Evolutionary conservation across 2,113 vertebrate genomes (phyloP), one percentile per base, ranked within the genome.

Genomic region (Phocoena sinus): DNA sequence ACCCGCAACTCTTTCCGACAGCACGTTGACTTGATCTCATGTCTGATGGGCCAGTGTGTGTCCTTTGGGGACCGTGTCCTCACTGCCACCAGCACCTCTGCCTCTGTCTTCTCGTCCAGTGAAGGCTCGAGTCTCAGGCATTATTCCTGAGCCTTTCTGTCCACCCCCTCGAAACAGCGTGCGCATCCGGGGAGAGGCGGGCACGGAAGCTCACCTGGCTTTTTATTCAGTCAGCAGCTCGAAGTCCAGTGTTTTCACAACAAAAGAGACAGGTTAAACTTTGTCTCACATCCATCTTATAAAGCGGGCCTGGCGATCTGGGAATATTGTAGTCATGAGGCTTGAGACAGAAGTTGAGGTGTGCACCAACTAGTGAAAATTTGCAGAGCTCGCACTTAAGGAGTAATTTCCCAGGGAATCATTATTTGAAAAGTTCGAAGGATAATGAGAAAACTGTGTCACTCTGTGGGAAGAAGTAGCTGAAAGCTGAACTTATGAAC

Each of bases 61-160:
- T 9, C 36, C 56, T 33, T 56, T 36, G n/a, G 44, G 70, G 84
- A 10, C 38, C 1, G 31, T 4, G n/a, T 11, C 26, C 83, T 47
- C 26, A 1, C 0, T 47, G 14, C 25, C 53, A 2, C 12, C 4
- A 1, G 11, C 28, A 10, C 1, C 1, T 25, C 1, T 0, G 10
- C 38, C 1, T 31, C 70, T 6, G 6, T 58, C 23, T n/a, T 14
- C 41, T 23, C 23, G 6, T 41, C 4, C 2, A 1, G 3, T 3
- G n/a, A 33, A 2, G 41, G 26, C 88, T 31, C 1, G 1, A 2
- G 63, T 2, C 73, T n/a, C 36, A 9, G 36, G 4, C 6, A 13
- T 11, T 0, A 38, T 10, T 21, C 28, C 47, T 21, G 21, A 25
- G 44, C 5, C 8, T 1, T 17, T n/a, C 18, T 17, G 12, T 12